Evolutionary conservation across 2,888 invertebrate genomes (phyloP).

Genomic region (Ethmia dodecea): DNA sequence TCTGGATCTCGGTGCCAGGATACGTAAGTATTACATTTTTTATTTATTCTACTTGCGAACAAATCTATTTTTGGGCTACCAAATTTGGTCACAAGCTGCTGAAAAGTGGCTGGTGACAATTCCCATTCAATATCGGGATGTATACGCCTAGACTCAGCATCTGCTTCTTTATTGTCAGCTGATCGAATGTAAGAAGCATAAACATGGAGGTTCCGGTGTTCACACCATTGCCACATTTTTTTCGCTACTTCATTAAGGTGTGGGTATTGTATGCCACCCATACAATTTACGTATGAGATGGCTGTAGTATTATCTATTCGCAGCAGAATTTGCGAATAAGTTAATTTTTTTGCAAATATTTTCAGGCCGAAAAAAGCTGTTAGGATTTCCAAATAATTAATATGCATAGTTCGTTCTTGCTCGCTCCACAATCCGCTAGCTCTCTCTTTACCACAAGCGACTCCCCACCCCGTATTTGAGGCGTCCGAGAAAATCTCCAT

Average conservation of each 20-base stretch:
- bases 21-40: constrained; percentile 1
- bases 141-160: constrained; percentile 5
- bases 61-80: constrained; percentile 1
- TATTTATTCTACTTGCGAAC: not conserved
- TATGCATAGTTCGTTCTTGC: constrained; percentile 2
- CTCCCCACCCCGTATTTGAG: constrained; percentile 7
- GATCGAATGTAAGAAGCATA: not conserved
- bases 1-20: no score
- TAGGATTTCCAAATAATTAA: constrained; percentile 5
- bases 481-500: not conserved
- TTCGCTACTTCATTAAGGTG: constrained; percentile 7
- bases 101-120: not conserved
- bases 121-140: constrained; percentile 3
- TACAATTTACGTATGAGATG: constrained; percentile 13
- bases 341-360: not conserved
- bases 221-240: constrained; percentile 2
- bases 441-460: constrained; percentile 4
- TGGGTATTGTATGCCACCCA: constrained; percentile 14
- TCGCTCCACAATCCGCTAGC: constrained; percentile 6
- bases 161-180: not conserved
- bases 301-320: constrained; percentile 11
- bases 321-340: constrained; percentile 1
- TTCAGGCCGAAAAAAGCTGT: not conserved
- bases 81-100: not conserved
- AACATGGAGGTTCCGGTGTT: not conserved